Conservation (phyloP, 1,140 invertebrate genomes). For the Rhysida immarginata region DNA sequence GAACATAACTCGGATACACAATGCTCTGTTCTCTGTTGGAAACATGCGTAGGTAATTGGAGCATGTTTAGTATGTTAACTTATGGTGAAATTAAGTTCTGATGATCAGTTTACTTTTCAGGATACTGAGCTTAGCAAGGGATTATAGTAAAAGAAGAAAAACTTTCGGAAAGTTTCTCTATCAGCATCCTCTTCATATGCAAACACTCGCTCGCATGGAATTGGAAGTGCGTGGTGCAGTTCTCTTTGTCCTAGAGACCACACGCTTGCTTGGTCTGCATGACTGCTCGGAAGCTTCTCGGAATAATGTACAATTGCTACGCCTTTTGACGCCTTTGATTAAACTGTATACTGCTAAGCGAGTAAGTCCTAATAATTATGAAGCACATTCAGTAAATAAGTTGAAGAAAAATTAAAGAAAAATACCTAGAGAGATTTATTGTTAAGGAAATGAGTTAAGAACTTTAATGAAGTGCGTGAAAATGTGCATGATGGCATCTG, state of each 20-base stretch:
- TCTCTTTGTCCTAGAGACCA: constrained; percentile 25
- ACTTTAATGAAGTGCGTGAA: too few species aligned
- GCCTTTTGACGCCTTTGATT: constrained; percentile 38
- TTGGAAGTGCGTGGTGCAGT: constrained; percentile 32
- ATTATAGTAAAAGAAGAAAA: constrained; percentile 35
- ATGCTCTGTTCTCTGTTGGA: constrained; percentile 32
- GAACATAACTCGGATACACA: constrained; percentile 42
- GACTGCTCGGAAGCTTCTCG: constrained; percentile 30
- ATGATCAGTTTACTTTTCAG: constrained; percentile 23
- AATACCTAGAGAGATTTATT: too few species aligned
- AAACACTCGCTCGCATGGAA: constrained; percentile 38
- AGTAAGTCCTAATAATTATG: too few species aligned
- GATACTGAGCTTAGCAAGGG: constrained; percentile 35
- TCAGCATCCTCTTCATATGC: constrained; percentile 38
- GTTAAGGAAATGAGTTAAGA: too few species aligned
- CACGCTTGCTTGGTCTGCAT: constrained; percentile 30
- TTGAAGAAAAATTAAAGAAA: too few species aligned
- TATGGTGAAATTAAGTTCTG: neutral
- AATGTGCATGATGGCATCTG: too few species aligned
- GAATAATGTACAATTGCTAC: constrained; percentile 30
- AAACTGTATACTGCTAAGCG: constrained; percentile 44
- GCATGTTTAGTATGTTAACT: too few species aligned
- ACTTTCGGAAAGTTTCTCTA: constrained; percentile 37
- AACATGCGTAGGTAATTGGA: constrained; percentile 36
- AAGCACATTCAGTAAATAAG: too few species aligned